Evolutionary conservation across 2,797 vertebrate species (phyloP).

Genomic region (Poecilia picta): DNA sequence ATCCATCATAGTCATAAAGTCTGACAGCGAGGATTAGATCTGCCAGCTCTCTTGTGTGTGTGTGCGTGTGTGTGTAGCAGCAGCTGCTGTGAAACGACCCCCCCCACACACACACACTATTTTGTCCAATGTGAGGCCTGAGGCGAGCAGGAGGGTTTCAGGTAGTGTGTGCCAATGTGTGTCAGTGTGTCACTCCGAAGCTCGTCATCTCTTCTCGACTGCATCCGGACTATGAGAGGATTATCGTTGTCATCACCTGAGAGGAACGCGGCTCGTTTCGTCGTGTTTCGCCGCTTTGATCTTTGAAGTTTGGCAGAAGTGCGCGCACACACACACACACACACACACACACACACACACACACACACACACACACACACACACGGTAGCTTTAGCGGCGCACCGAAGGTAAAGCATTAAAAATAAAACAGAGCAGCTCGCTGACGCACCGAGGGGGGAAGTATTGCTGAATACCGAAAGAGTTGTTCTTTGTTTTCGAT

Average conservation of each 20-base stretch:
- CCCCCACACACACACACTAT: too few relatives aligned
- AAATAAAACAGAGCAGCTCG: slow-evolving; percentile 45
- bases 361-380: neutral
- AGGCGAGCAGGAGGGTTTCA: slow-evolving; percentile 46
- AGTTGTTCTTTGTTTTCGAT: slow-evolving; percentile 44
- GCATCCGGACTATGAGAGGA: slow-evolving; percentile 57
- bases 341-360: neutral
- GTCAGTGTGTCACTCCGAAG: slow-evolving; percentile 57
- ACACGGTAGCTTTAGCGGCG: neutral
- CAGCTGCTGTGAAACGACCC: slow-evolving; percentile 32
- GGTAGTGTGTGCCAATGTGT: slow-evolving; percentile 57
- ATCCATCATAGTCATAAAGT: slow-evolving; percentile 66
- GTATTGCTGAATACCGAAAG: slow-evolving; percentile 36
- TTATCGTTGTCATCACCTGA: slow-evolving; percentile 63
- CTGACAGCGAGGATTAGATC: slow-evolving; percentile 68
- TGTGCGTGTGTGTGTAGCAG: neutral
- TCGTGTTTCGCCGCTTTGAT: slow-evolving; percentile 47
- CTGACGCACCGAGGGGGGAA: slow-evolving; percentile 19
- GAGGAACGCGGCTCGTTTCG: slow-evolving; percentile 56
- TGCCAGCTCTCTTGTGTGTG: slow-evolving; percentile 17
- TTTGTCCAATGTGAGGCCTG: slow-evolving; percentile 26
- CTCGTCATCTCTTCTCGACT: slow-evolving; percentile 55
- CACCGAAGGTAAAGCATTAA: slow-evolving; percentile 1
- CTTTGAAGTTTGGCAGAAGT: slow-evolving; percentile 38
- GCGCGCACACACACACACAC: neutral